Base-by-base conservation (phyloP, 2,888 invertebrate species). In the Plebejus argus region DNA sequence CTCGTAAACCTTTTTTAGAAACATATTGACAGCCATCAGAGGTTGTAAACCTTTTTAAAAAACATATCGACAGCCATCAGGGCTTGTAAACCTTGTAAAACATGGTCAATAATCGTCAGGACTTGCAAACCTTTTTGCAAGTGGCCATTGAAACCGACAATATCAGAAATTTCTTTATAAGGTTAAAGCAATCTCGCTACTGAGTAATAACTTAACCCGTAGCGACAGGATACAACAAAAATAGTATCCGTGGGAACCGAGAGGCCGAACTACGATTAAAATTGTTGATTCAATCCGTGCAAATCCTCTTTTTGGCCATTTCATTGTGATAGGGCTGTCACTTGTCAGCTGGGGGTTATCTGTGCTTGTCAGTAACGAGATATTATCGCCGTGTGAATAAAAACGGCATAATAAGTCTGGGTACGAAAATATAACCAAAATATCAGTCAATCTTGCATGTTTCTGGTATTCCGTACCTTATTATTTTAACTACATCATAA, bases 311-410 rank as follows among this genome's bases (percentile, higher is more conserved):
- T 78, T 61, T 76, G 66, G 56, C 74, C 56, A 76, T 66, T 70
- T 76, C 76, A 74, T 76, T 77, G 76, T 77, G 70, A 66, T 76
- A 77, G 78, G 77, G 58, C 49, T 72, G 76, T 78, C 2, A 28
- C 28, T 28, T 28, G 28, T 28, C 66, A 66, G 3, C n/a, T n/a
- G n/a, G n/a, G n/a, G n/a, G n/a, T n/a, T n/a, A n/a, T n/a, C n/a
- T n/a, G n/a, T n/a, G n/a, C 28, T 28, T 28, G 28, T 28, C 66
- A 66, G 3, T 15, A 1, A 4, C 12, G 23, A 61, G 12, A 23
- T 61, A 8, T 23, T 61, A 10, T 49, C 49, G 53, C 1, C 53
- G 53, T 18, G 53, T 53, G 18, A 53, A 53, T 18, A 53, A 18
- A 53, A 53, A 53, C 15, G 3, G 39, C 1, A 39, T 39, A 39